phyloP scores from a whole-genome alignment of 2,888 invertebrate genomes.

The Microctonus aethiopoides region DNA sequence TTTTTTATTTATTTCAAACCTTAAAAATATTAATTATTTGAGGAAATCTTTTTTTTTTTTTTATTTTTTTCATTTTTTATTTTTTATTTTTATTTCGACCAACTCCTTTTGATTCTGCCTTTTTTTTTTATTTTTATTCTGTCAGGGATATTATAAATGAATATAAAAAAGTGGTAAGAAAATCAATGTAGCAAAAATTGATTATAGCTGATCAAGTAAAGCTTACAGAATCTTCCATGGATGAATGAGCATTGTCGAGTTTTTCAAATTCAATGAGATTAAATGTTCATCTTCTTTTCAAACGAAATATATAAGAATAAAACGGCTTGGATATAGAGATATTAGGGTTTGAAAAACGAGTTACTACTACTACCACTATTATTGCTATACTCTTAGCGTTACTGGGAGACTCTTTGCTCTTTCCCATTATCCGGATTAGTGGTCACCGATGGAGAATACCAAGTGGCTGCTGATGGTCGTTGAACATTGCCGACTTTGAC shows the following conservation, averaged over 20 bases:
- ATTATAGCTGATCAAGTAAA: conserved; percentile 32
- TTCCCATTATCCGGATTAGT: conserved; percentile 55
- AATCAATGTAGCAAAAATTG: conserved; percentile 6
- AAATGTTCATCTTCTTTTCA: conserved; percentile 42
- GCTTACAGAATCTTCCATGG: conserved; percentile 25
- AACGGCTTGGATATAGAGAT: not conserved
- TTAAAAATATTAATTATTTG: not conserved
- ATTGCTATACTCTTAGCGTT: conserved; percentile 18
- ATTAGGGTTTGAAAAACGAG: conserved; percentile 15
- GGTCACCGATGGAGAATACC: conserved; percentile 32
- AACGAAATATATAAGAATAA: conserved; percentile 14
- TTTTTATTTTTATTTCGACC: not conserved
- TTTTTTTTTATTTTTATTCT: not conserved
- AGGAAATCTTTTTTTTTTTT: not conserved
- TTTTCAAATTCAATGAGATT: conserved; percentile 47
- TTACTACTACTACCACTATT: conserved; percentile 26
- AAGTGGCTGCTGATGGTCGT: conserved; percentile 41
- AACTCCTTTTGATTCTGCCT: not conserved
- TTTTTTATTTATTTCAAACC: not conserved
- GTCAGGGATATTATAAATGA: not conserved
- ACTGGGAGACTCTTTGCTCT: conserved; percentile 34
- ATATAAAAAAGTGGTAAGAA: not conserved
- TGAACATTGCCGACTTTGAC: conserved; percentile 30
- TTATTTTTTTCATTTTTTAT: too few relatives aligned
- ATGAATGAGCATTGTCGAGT: conserved; percentile 44